Evolutionary conservation across 2,113 vertebrate genomes (phyloP), one percentile per base, ranked within the genome.

Genomic region (Phrynosoma platyrhinos): DNA sequence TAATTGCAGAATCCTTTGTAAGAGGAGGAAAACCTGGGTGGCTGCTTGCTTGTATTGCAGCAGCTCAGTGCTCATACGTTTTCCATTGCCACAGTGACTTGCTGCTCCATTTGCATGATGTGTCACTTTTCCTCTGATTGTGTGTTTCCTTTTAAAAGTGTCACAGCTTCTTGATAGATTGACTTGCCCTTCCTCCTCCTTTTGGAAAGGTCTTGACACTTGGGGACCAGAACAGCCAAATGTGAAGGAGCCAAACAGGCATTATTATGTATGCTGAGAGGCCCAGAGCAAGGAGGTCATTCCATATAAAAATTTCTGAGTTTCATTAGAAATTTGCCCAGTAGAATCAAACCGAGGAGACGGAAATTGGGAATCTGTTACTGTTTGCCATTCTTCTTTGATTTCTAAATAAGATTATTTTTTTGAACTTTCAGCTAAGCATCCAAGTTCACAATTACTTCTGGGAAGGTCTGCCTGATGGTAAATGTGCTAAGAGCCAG

Each of bases 91-190:
- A 36, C 5, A 5, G 72, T 42, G 83, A 1, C 47, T 47, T 27
- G 58, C 72, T 3, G 36, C 52, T 82, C 42, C 18, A n/a, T 87
- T 64, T 74, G 79, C 52, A 47, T 52, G 71, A 58, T 87, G 79
- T 87, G 86, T 81, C 79, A 75, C 79, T 87, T 82, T 85, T 82
- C 86, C 86, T 75, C 68, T 42, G 53, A 75, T 87, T 87, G 86
- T 87, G 36, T 64, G 10, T 87, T 87, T 74, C 69, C 55, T 87
- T 82, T 87, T 58, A n/a, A 80, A 87, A 87, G 47, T 42, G 68
- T 86, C 85, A 40, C 20, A 25, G n/a, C 55, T 42, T 62, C 69
- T 87, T 87, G 86, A 87, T 82, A 47, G 79, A 82, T 87, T 75
- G 58, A 40, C n/a, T 55, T 75, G 55, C 68, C 36, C 40, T 87